Evolutionary conservation across 2,797 vertebrate species (phyloP), one percentile per base, ranked within the genome.

Genomic region (Rhynchonycteris naso): DNA sequence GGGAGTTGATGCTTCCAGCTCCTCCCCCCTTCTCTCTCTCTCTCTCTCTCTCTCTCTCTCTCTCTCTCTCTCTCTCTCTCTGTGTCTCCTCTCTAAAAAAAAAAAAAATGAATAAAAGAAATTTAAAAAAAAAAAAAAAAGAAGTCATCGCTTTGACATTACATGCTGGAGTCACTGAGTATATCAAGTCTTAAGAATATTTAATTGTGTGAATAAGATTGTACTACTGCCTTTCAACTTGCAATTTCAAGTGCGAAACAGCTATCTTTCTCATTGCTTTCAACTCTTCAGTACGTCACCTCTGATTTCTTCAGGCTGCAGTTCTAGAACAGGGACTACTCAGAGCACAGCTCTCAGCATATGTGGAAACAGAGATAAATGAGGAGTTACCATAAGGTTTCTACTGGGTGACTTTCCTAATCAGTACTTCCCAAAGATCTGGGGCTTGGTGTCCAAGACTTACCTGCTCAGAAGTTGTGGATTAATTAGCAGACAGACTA

Each of bases 381-480:
- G 56, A 58, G 54, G 74, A 35, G 56, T 80, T 94, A 89, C n/a
- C 71, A 28, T 58, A 71, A 71, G n/a, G 9, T 85, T 97, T 76
- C 15, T 9, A 8, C 61, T 43, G 22, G 66, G 54, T 79, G n/a
- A 28, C 72, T 90, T 95, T 88, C 68, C 79, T 91, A 88, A 59
- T 56, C 6, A 11, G 18, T 65, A 89, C 89, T 98, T 50, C 97
- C 97, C 10, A 98, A 97, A 24, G 98, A 99, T 97, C 92, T 98
- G 58, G 98, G 98, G 91, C 97, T 98, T 81, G 97, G 98, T 4
- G 72, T 98, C 61, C 94, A 93, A 61, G 95, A 93, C 5, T 74
- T 98, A 35, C 33, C 63, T 24, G 79, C 97, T 43, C 35, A 97
- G 63, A 97, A 91, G 38, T 95, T 98, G 54, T 96, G 97, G 35